These are phyloP conservation scores for Cygnus buccinator DNA, from an alignment of 2,113 vertebrate genomes.

Conservation along the genomic window DNA sequence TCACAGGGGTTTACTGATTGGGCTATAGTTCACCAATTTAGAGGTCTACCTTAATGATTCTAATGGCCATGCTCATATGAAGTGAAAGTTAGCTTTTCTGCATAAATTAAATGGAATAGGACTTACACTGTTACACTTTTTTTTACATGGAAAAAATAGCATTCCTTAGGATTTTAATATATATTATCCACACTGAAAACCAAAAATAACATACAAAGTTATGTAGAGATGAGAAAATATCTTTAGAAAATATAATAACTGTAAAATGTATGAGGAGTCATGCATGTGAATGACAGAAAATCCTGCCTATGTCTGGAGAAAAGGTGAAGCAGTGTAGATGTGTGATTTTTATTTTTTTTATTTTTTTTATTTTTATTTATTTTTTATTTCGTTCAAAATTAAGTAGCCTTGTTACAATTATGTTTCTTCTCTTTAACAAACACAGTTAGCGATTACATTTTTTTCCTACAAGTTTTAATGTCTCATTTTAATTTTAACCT, in stretches of 20 bases:
- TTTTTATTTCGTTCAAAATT: neutral
- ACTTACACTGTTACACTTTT: constrained; percentile 5
- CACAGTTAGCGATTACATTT: neutral
- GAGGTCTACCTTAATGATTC: constrained; percentile 31
- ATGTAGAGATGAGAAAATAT: neutral
- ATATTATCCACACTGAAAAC: neutral
- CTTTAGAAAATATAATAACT: neutral
- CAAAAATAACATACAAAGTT: neutral
- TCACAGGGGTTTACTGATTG: constrained; percentile 48
- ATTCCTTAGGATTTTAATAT: neutral
- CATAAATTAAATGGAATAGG: constrained; percentile 43
- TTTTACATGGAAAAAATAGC: constrained; percentile 27
- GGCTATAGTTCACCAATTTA: constrained; percentile 60
- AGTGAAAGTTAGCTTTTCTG: constrained; percentile 50
- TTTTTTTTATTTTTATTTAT: too few species aligned
- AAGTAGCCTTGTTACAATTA: neutral
- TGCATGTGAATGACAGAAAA: neutral
- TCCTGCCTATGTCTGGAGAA: neutral
- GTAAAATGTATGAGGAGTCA: neutral
- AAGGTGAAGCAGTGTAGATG: neutral
- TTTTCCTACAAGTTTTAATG: neutral
- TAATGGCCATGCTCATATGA: neutral
- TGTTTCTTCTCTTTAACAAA: neutral
- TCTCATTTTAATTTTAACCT: neutral
- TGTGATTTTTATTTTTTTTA: neutral